A percentile compares a stretch with the other conserved stretches of the same genome.
phyloP scores from a whole-genome alignment of 2,888 invertebrate genomes.

The Fissipunctia ypsillon region DNA sequence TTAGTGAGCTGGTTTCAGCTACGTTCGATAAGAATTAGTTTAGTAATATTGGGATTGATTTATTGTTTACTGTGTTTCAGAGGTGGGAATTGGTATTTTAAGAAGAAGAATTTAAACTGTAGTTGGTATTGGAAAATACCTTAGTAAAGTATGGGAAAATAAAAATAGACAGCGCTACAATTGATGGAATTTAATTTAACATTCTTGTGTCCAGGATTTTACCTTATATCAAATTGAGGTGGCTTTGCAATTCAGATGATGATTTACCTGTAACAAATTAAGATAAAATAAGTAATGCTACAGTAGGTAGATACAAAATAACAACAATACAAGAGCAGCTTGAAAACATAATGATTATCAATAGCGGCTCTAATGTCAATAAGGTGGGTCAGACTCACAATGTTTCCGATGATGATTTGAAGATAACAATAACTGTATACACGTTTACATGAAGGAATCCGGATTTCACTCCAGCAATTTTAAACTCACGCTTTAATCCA shows the following conservation, averaged over 20 bases:
- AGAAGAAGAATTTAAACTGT: not conserved
- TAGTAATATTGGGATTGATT: conserved; percentile 16
- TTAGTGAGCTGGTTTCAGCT: conserved; percentile 20
- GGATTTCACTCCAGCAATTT: conserved; percentile 31
- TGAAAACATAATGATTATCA: not conserved
- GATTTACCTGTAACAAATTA: conserved; percentile 65
- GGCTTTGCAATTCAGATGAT: conserved; percentile 21
- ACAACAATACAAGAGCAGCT: conserved; percentile 7
- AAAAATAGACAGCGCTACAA: not conserved
- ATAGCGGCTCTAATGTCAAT: not conserved
- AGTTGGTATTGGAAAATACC: too few species aligned
- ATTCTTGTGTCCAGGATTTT: not conserved
- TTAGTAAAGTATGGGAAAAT: not conserved
- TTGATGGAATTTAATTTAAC: not conserved
- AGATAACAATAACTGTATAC: conserved; percentile 47
- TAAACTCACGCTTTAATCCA: conserved; percentile 10
- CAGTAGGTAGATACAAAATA: not conserved
- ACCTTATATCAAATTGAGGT: conserved; percentile 21
- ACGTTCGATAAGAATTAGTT: conserved; percentile 34
- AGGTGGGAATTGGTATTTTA: not conserved
- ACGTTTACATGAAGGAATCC: conserved; percentile 35
- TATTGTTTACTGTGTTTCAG: not conserved
- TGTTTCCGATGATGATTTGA: conserved; percentile 34
- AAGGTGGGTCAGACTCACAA: conserved; percentile 28
- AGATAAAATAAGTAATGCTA: conserved; percentile 30